Conservation (phyloP, 2,113 vertebrate species). For the Microcebus ravelobensis region DNA sequence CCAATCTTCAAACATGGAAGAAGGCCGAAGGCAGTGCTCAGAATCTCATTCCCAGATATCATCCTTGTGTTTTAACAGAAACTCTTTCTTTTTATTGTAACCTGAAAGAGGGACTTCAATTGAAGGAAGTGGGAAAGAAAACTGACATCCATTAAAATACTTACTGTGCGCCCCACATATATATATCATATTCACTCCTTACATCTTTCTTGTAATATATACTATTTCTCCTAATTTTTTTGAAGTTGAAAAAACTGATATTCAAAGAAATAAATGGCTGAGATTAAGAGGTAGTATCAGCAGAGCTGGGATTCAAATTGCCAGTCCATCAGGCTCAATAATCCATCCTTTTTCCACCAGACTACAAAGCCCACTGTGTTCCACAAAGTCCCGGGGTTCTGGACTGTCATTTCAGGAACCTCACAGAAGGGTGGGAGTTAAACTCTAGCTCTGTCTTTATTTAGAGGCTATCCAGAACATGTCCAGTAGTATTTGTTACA, state of each 20-base stretch:
- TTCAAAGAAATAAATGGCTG: background rate
- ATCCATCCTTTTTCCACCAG: background rate
- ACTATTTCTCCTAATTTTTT: background rate
- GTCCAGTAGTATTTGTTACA: background rate
- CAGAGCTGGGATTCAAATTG: background rate
- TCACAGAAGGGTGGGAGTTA: background rate
- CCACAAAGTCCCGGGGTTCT: background rate
- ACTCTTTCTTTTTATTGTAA: background rate
- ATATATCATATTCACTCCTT: background rate
- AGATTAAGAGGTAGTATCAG: background rate
- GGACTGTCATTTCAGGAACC: background rate
- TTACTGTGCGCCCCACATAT: background rate
- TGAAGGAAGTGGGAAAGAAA: background rate
- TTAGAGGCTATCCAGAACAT: background rate
- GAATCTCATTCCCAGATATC: background rate
- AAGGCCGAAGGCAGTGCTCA: background rate
- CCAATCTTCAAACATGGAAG: background rate
- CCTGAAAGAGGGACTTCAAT: background rate
- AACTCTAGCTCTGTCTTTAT: background rate
- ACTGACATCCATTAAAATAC: background rate
- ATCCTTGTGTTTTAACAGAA: background rate
- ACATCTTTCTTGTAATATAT: background rate
- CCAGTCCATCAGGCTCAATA: background rate
- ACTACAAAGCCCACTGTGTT: background rate
- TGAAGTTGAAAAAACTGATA: background rate